Evolutionary conservation across 2,113 vertebrate genomes (phyloP).

Genomic region (Campylomormyrus tamandua): DNA sequence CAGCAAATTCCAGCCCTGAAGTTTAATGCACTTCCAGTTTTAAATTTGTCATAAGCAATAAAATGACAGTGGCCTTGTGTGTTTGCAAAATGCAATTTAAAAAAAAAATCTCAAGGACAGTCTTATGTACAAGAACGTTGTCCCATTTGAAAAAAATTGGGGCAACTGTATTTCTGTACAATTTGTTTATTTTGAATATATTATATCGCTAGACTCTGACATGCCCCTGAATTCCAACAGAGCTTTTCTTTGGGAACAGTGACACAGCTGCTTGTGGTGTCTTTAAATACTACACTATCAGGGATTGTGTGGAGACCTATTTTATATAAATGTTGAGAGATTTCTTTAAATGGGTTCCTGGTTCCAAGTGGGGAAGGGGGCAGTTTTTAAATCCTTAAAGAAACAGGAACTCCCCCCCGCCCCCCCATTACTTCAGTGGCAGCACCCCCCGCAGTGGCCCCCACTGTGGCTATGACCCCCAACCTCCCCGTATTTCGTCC

Average conservation of each 20-base stretch:
- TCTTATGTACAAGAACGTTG: conserved; percentile 11
- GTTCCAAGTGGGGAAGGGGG: conserved; percentile 11
- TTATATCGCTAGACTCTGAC: neutral
- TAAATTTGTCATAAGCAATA: neutral
- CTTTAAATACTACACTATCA: neutral
- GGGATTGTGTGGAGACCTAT: neutral
- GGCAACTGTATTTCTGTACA: neutral
- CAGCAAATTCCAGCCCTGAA: neutral
- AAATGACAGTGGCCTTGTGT: conserved; percentile 4
- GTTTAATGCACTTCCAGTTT: conserved; percentile 2
- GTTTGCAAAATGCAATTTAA: neutral
- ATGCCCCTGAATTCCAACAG: neutral
- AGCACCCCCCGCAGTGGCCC: conserved; percentile 81
- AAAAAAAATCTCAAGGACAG: neutral
- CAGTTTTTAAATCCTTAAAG: neutral
- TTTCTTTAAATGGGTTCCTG: neutral
- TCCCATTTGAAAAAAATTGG: conserved; percentile 2
- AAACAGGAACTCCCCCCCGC: neutral
- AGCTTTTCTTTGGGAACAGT: conserved; percentile 9
- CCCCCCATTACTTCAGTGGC: conserved; percentile 62
- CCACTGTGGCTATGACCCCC: conserved; percentile 70
- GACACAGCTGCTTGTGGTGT: neutral
- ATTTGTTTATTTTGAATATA: neutral
- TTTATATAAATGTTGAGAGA: neutral
- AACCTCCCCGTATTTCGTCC: conserved; percentile 81